These are phyloP conservation scores for Cirrhinus molitorella DNA, from an alignment of 2,797 vertebrate genomes.

Conservation along the genomic window DNA sequence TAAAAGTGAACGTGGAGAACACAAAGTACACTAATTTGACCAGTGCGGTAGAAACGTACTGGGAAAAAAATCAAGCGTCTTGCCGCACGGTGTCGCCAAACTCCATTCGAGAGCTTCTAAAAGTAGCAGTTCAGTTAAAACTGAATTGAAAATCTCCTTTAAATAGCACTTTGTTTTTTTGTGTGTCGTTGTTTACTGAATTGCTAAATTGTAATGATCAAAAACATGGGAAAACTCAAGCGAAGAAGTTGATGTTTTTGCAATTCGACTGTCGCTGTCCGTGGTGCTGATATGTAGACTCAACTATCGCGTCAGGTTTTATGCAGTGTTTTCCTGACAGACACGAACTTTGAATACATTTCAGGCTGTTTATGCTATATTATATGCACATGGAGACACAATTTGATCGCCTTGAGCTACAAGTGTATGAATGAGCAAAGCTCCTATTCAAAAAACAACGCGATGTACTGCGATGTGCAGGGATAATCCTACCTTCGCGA, in stretches of 20 bases:
- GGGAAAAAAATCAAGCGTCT: slow-evolving; percentile 27
- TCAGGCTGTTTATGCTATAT: background rate
- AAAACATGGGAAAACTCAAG: background rate
- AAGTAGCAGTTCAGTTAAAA: slow-evolving; percentile 44
- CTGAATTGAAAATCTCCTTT: background rate
- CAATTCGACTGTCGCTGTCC: background rate
- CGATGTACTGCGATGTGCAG: background rate
- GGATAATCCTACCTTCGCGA: background rate
- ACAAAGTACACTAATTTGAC: slow-evolving; percentile 59
- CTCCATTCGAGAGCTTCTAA: slow-evolving; percentile 48
- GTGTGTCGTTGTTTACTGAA: background rate
- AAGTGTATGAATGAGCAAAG: background rate
- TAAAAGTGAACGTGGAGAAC: slow-evolving; percentile 49
- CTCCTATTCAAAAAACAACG: slow-evolving; percentile 1
- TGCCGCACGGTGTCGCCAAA: slow-evolving; percentile 73
- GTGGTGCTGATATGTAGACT: slow-evolving; percentile 20
- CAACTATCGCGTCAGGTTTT: background rate
- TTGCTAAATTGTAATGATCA: too few species aligned
- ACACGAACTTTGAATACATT: background rate
- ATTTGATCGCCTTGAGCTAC: background rate
- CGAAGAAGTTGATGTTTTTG: background rate
- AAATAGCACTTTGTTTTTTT: background rate
- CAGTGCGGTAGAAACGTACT: slow-evolving; percentile 62
- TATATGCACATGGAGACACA: background rate
- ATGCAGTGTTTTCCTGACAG: background rate